Base-by-base conservation (phyloP, 2,888 invertebrate genomes). In the Stenchaetothrips biformis region DNA sequence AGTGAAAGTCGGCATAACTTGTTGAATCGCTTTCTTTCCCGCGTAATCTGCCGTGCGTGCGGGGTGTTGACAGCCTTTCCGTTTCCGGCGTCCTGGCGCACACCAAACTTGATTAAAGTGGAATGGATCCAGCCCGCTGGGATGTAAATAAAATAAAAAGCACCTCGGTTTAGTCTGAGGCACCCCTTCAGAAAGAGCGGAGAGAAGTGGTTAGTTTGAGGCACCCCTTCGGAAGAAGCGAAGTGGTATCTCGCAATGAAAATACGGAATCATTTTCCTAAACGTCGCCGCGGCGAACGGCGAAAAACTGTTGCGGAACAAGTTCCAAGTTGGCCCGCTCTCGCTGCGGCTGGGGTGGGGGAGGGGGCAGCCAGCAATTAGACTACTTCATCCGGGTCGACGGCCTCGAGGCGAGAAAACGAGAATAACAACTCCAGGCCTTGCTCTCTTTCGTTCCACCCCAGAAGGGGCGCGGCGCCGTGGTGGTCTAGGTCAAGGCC, bases 1-100 rank as follows among this genome's bases (percentile, higher is more conserved):
- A 74, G 67, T 74, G 67, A 74, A 74, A 74, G 67, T 74, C 25
- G 67, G 67, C 67, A 74, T 74, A 74, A 74, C 67, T 74, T 74
- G 67, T 74, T 74, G 67, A 74, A 74, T 74, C 21, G 67, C 67
- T 74, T 74, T 74, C 67, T 74, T 74, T 74, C 25, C 9, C 67
- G 11, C 25, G 21, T 74, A 74, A 74, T 74, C 67, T 74, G 67
- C 67, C 53, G 53, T 53, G n/a, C n/a, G 53, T 53, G 53, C 16
- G 53, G 53, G 3, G 53, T 53, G 53, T 9, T 16, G 53, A 7
- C 16, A n/a, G 53, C 53, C 53, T 6, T 53, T 37, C 37, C 37
- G 37, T 2, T 37, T 37, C 37, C 37, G 4, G 37, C 37, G 1
- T 37, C 4, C 37, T 1, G 37, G 37, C 37, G 37, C 2, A 37